Evolutionary conservation across 2,113 vertebrate genomes (phyloP), one percentile per base, ranked within the genome.

Genomic region (Seriola rivoliana): DNA sequence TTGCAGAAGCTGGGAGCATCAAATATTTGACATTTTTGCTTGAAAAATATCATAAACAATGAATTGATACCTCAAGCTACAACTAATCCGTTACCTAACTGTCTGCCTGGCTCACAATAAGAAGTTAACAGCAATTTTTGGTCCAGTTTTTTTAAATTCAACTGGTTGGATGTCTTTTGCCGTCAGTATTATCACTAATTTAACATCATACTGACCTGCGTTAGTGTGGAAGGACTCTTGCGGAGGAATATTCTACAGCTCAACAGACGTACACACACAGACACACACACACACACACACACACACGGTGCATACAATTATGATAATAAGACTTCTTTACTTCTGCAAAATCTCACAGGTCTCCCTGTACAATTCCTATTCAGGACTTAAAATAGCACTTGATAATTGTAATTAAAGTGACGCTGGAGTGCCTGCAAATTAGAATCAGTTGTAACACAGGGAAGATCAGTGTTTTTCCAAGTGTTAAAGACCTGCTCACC

Each of bases 361-460:
- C 63, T 88, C 71, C 21, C 34, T 66, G 36, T 58, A 69, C 58
- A 62, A 40, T 75, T 89, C 72, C 44, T 72, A 80, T 80, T 86
- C 75, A 69, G n/a, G 8, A n/a, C 8, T 71, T 57, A 74, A 78
- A 87, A 79, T 80, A 85, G 75, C 85, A 84, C 79, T 85, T 87
- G 32, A 80, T 83, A 76, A 86, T 75, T 81, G 75, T 89, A 72
- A 84, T 90, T 85, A 83, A 82, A 81, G 32, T 29, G 58, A 87
- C 50, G 36, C 44, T 73, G 83, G 55, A 75, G 84, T 72, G 76
- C 44, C 44, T 78, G 69, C 62, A 75, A 82, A 85, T 82, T 89
- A 78, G 62, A 86, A 70, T 67, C 12, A 36, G 75, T 58, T 36
- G 52, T 79, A 88, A 87, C 84, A 72, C n/a, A 3, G 66, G 69